Conservation (phyloP, 2,888 invertebrate genomes). For the Palloptera scutellata region DNA sequence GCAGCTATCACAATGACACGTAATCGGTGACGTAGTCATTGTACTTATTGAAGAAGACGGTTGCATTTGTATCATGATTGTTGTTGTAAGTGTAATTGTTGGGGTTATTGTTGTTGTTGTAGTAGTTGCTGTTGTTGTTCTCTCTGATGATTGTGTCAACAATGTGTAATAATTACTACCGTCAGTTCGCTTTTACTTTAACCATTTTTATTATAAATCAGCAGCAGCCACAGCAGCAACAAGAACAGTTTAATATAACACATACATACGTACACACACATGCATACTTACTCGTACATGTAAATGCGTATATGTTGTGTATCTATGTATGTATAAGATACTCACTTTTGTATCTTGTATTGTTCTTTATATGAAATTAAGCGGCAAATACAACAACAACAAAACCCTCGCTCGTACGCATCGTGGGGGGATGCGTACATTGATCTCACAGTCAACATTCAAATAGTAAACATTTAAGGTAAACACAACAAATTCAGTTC, state of each 20-base stretch:
- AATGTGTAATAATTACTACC: background rate
- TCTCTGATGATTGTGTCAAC: background rate
- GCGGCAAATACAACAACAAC: background rate
- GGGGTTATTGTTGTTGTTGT: background rate
- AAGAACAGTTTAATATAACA: background rate
- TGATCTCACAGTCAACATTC: no score
- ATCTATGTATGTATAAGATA: slow-evolving; percentile 2
- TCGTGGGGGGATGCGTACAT: background rate
- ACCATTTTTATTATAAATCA: no score
- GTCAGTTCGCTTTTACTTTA: no score
- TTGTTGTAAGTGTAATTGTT: no score
- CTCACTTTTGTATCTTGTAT: slow-evolving; percentile 12
- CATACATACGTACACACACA: slow-evolving; percentile 1
- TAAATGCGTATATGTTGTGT: background rate
- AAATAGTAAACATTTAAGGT: no score
- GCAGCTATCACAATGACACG: no score
- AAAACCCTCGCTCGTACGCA: background rate
- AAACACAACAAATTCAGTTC: no score
- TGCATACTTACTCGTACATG: background rate
- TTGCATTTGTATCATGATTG: no score
- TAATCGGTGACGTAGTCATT: no score
- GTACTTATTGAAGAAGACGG: no score
- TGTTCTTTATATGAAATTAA: background rate
- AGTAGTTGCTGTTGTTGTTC: background rate
- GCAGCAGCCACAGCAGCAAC: background rate